Evolutionary conservation across 2,113 vertebrate species (phyloP).

Genomic region (Takifugu bimaculatus): DNA sequence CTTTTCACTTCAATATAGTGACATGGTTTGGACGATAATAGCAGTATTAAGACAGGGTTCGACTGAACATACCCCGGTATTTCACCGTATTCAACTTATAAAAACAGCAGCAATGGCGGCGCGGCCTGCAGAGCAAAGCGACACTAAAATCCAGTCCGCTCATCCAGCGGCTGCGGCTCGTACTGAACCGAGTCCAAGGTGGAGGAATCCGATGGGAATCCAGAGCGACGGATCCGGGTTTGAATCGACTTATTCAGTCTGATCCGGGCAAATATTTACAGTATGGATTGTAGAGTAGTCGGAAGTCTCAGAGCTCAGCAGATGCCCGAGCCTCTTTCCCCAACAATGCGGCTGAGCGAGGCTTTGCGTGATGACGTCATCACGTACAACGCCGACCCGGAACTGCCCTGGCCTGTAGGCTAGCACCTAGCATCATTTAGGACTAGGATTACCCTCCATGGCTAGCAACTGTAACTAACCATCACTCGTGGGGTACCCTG

Average conservation of each 20-base stretch:
- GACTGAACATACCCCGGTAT: slow-evolving; percentile 49
- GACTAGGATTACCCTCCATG: no score
- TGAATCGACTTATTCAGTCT: neutral
- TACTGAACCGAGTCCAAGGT: slow-evolving; percentile 30
- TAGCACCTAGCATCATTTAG: no score
- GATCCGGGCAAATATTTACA: slow-evolving; percentile 7
- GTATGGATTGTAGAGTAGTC: slow-evolving; percentile 9
- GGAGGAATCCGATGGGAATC: slow-evolving; percentile 39
- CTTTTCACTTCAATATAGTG: neutral
- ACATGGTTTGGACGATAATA: no score
- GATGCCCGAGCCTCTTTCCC: slow-evolving; percentile 64
- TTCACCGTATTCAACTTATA: slow-evolving; percentile 44
- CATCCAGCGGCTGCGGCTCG: slow-evolving; percentile 56
- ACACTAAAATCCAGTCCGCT: slow-evolving; percentile 66
- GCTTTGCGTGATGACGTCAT: slow-evolving; percentile 55
- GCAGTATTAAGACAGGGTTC: no score
- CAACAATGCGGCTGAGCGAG: slow-evolving; percentile 75
- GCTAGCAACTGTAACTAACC: no score
- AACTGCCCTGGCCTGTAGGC: slow-evolving; percentile 15
- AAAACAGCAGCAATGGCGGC: slow-evolving; percentile 67
- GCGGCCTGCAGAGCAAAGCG: slow-evolving; percentile 67
- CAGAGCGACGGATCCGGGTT: slow-evolving; percentile 47
- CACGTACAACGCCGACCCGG: slow-evolving; percentile 47
- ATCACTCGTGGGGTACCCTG: no score
- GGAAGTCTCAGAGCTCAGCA: slow-evolving; percentile 49